Conservation (phyloP, 1,140 invertebrate species). For the Anastatus disparis region DNA sequence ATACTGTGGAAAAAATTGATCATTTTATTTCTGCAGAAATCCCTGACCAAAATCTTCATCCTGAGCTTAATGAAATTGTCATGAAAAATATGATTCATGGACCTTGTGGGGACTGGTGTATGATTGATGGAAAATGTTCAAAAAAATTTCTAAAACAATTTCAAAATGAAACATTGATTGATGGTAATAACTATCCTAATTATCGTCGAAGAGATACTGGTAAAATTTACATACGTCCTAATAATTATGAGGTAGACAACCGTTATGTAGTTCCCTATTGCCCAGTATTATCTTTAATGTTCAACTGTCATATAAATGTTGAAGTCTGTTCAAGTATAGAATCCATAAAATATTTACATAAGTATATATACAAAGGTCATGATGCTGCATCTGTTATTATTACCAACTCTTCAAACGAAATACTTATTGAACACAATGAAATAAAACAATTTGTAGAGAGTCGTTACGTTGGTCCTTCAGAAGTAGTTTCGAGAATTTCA, state of each 20-base stretch:
- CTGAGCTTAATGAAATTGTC: no score
- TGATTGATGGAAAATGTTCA: conserved; percentile 55
- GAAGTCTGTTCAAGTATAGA: conserved; percentile 38
- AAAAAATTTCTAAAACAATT: no score
- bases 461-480: conserved; percentile 35
- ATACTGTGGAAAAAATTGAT: no score
- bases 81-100: no score
- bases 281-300: no score
- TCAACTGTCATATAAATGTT: conserved; percentile 37
- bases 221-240: conserved; percentile 21
- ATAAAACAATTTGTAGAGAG: conserved; percentile 22
- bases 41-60: no score
- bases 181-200: conserved; percentile 50
- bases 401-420: background rate
- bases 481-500: background rate
- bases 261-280: conserved; percentile 15
- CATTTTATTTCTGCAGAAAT: no score
- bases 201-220: conserved; percentile 35
- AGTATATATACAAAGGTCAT: no score
- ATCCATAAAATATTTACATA: no score
- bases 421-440: conserved; percentile 23
- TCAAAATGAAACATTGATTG: conserved; percentile 47
- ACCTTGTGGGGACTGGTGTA: no score
- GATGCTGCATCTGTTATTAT: conserved; percentile 35
- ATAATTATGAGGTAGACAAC: no score